These are phyloP conservation scores for Phylloscopus whistleri DNA, from an alignment of 2,113 vertebrate species.

Conservation along the genomic window DNA sequence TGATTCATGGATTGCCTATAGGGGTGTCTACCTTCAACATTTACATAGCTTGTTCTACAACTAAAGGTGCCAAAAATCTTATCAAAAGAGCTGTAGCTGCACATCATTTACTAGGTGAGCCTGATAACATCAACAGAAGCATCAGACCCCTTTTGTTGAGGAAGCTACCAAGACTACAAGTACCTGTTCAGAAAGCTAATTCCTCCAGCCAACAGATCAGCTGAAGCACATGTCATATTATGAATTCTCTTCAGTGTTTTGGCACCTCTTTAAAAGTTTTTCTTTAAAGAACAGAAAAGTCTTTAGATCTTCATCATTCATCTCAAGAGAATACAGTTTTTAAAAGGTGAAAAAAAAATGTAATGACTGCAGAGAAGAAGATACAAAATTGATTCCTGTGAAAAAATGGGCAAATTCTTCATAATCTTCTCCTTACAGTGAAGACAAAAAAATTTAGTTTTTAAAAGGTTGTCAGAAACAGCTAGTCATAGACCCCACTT, in stretches of 20 bases:
- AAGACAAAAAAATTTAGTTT: neutral
- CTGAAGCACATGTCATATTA: neutral
- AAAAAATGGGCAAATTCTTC: neutral
- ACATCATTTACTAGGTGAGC: neutral
- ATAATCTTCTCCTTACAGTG: neutral
- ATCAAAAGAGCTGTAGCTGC: neutral
- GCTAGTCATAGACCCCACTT: neutral
- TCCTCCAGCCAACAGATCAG: neutral
- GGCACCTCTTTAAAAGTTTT: neutral
- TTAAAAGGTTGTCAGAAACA: neutral
- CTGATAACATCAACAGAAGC: neutral
- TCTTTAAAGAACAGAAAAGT: neutral
- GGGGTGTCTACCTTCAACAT: neutral
- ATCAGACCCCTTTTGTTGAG: neutral
- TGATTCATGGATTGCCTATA: neutral
- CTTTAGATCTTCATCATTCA: neutral
- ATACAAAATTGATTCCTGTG: neutral
- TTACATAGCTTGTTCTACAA: conserved; percentile 19
- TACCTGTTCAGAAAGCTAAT: neutral
- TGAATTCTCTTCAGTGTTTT: neutral
- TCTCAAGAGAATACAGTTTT: neutral
- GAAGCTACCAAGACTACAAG: neutral
- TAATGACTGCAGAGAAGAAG: neutral
- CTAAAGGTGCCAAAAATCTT: neutral
- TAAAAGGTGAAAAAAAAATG: neutral